Percentiles rank a stretch among this genome's conserved stretches.
phyloP scores from a whole-genome alignment of 2,113 vertebrate species.

The Ia io region DNA sequence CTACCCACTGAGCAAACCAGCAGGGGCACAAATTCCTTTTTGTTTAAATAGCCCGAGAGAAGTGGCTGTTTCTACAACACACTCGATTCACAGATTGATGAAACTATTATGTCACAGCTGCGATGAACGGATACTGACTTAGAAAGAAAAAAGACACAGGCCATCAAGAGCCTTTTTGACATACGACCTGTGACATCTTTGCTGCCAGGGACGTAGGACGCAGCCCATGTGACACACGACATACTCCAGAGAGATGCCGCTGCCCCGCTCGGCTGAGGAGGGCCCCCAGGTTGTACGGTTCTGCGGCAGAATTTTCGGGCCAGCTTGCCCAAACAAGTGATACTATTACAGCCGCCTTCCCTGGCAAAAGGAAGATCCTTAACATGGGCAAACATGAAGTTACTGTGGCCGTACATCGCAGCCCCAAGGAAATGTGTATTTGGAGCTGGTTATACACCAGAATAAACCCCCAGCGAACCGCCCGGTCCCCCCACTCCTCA shows the following conservation, averaged over 20 bases:
- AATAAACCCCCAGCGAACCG: neutral
- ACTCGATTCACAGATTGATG: neutral
- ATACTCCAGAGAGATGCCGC: rapidly evolving
- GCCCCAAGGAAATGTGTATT: neutral
- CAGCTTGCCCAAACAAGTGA: neutral
- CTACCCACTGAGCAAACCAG: no score
- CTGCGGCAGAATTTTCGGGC: rapidly evolving
- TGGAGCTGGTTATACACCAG: neutral
- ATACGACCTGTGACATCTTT: neutral
- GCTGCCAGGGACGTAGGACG: rapidly evolving
- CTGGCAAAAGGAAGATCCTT: neutral
- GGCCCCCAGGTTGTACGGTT: rapidly evolving
- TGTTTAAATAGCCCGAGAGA: neutral
- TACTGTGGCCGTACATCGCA: neutral
- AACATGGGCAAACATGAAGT: neutral
- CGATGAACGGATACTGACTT: neutral
- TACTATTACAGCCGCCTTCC: neutral
- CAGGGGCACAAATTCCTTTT: neutral
- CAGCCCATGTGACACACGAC: neutral
- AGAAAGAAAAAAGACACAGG: neutral
- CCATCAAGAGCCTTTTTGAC: neutral
- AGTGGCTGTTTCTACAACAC: neutral
- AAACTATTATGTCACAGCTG: neutral
- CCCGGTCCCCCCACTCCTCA: neutral
- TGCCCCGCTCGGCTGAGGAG: rapidly evolving